These are phyloP conservation scores for Uropsilus gracilis DNA, from an alignment of 2,113 vertebrate species.

Conservation along the genomic window DNA sequence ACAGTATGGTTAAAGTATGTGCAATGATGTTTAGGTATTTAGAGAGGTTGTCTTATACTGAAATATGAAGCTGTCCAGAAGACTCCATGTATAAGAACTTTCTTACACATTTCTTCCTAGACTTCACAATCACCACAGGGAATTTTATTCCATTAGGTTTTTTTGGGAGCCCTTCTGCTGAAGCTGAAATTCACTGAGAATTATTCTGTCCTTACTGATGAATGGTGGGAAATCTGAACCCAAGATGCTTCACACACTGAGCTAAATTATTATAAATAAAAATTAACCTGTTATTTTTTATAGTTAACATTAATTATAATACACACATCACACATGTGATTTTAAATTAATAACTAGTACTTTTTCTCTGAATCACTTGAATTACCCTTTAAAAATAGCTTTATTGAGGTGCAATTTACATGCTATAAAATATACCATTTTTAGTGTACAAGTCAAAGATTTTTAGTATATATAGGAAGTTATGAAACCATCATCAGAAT, in stretches of 20 bases:
- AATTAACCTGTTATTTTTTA: background rate
- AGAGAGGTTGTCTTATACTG: background rate
- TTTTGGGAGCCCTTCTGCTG: background rate
- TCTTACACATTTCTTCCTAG: background rate
- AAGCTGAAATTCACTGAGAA: slow-evolving; percentile 25
- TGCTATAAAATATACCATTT: background rate
- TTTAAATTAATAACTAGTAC: background rate
- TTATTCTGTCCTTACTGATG: background rate
- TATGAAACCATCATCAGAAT: background rate
- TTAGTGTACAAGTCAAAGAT: background rate
- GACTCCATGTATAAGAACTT: background rate
- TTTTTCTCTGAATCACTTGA: slow-evolving; percentile 30
- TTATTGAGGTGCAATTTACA: background rate
- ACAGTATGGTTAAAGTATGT: background rate
- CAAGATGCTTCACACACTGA: background rate
- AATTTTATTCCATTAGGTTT: slow-evolving; percentile 16
- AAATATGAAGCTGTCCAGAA: background rate
- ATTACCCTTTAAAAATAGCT: background rate
- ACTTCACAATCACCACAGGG: background rate
- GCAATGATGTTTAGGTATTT: background rate
- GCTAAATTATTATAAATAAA: background rate
- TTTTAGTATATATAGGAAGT: slow-evolving; percentile 20
- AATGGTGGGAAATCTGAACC: background rate
- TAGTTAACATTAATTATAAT: background rate
- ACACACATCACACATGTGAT: background rate